These are phyloP conservation scores for Eidolon helvum DNA, from an alignment of 2,113 vertebrate species.

Conservation along the genomic window DNA sequence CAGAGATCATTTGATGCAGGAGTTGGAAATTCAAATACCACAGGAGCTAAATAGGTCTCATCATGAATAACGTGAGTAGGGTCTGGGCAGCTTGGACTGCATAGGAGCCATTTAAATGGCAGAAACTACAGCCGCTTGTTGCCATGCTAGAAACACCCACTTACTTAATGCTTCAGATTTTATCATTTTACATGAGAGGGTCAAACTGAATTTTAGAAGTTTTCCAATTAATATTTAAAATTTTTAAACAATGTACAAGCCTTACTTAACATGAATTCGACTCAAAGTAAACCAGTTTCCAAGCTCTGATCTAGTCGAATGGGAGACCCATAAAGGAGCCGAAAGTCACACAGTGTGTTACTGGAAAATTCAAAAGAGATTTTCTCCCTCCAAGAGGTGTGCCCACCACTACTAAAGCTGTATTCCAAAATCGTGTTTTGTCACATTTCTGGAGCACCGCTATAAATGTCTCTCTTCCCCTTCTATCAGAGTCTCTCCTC, in stretches of 20 bases:
- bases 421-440: background rate
- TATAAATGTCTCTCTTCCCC: background rate
- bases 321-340: background rate
- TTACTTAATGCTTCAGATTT: background rate
- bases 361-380: background rate
- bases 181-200: background rate
- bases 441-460: background rate
- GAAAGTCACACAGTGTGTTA: background rate
- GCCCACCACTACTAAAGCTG: background rate
- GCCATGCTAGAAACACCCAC: background rate
- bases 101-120: background rate
- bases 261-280: background rate
- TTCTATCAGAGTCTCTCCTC: background rate
- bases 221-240: background rate
- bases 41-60: no score
- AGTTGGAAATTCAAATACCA: background rate
- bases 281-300: background rate
- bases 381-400: background rate
- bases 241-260: background rate
- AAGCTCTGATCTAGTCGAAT: background rate
- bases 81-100: background rate
- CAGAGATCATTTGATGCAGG: background rate
- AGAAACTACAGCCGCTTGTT: background rate
- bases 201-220: background rate
- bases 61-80: background rate